Evolutionary conservation across 1,140 invertebrate genomes (phyloP).

Genomic region (Euura lappo): DNA sequence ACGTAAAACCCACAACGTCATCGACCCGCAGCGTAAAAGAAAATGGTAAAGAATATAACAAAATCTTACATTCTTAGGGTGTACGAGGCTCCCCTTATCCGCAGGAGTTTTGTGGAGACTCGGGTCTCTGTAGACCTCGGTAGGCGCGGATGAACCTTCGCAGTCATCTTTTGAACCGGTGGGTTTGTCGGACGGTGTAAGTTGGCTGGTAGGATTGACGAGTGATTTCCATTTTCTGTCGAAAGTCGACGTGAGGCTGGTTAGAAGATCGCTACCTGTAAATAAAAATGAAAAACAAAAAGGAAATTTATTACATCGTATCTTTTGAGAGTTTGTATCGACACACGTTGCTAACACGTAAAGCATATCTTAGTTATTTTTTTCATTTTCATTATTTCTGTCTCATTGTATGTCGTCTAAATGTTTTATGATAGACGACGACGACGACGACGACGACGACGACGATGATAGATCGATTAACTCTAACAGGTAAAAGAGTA

Average conservation of each 20-base stretch:
- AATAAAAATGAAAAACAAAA: conserved; percentile 33
- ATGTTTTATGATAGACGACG: not conserved
- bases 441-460: not conserved
- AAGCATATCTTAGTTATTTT: not conserved
- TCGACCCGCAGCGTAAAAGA: too few species aligned
- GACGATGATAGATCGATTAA: conserved; percentile 15
- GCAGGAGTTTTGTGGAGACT: conserved; percentile 51
- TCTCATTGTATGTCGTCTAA: too few species aligned
- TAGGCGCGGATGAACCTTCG: conserved; percentile 16
- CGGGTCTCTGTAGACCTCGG: conserved; percentile 53
- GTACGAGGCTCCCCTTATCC: conserved; percentile 38
- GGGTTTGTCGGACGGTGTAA: conserved; percentile 37
- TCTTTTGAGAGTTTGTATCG: not conserved
- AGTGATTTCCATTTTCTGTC: conserved; percentile 76
- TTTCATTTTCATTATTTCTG: too few species aligned
- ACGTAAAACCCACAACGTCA: too few species aligned
- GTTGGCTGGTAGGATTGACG: conserved; percentile 53
- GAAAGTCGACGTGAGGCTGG: conserved; percentile 75
- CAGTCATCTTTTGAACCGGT: not conserved
- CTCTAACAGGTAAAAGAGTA: conserved; percentile 9
- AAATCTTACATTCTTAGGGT: conserved; percentile 44
- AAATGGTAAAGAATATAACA: conserved; percentile 14
- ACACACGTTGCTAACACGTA: not conserved
- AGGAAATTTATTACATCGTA: conserved; percentile 1
- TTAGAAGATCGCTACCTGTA: conserved; percentile 71